These are phyloP conservation scores for Matsumyia berberina DNA, from an alignment of 2,888 invertebrate species.

Conservation along the genomic window DNA sequence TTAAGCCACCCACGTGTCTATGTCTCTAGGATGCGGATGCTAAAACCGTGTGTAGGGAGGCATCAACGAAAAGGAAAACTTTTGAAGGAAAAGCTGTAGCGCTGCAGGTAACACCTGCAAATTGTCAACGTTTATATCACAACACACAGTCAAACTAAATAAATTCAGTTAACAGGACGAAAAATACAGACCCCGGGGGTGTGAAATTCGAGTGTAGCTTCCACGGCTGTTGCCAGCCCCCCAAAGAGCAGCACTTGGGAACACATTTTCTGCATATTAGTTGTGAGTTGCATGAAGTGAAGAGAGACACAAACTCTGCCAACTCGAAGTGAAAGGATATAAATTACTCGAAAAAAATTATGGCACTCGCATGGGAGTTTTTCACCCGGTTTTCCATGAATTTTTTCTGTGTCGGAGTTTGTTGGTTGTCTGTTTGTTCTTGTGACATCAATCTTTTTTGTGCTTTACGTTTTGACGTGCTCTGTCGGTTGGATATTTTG, in stretches of 20 bases:
- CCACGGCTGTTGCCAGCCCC: constrained; percentile 29
- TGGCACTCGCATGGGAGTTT: constrained; percentile 48
- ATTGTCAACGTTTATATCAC: constrained; percentile 44
- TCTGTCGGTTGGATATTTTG: constrained; percentile 52
- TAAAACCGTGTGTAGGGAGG: constrained; percentile 1
- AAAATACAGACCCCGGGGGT: not conserved
- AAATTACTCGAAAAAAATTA: constrained; percentile 66
- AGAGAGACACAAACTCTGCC: constrained; percentile 38
- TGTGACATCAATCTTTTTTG: constrained; percentile 70
- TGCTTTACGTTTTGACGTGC: constrained; percentile 60
- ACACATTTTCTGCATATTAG: constrained; percentile 65
- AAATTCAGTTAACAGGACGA: constrained; percentile 32
- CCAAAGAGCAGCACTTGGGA: constrained; percentile 33
- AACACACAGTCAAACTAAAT: constrained; percentile 34
- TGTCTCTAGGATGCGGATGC: constrained; percentile 6
- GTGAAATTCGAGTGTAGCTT: constrained; percentile 10
- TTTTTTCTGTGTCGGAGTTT: constrained; percentile 3
- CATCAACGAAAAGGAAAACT: not conserved
- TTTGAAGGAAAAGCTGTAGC: constrained; percentile 7
- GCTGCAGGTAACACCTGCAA: constrained; percentile 52
- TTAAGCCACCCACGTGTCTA: constrained; percentile 1
- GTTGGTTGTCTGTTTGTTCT: constrained; percentile 53
- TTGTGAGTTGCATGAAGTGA: constrained; percentile 49
- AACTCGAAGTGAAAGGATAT: constrained; percentile 65
- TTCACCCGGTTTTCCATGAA: constrained; percentile 1